Conservation (phyloP, 2,113 vertebrate genomes). For the Lanius collurio region DNA sequence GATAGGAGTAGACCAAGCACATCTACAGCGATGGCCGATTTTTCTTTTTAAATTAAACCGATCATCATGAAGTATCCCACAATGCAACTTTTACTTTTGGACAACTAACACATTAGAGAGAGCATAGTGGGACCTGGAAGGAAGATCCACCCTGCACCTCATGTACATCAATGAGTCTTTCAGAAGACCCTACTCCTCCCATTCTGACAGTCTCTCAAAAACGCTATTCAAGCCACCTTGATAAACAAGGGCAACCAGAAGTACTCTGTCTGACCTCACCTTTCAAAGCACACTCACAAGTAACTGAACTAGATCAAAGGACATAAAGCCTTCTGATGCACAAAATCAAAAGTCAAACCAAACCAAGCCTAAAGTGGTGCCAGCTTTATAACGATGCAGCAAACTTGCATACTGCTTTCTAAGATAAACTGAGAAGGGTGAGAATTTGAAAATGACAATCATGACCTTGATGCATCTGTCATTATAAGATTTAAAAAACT, state of each 20-base stretch:
- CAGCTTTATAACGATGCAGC: accelerated
- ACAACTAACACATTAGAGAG: neutral
- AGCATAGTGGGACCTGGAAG: neutral
- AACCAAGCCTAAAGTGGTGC: neutral
- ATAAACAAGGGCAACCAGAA: neutral
- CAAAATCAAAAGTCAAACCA: neutral
- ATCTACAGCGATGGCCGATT: neutral
- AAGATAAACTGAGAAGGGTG: neutral
- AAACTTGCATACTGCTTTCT: neutral
- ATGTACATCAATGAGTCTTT: neutral
- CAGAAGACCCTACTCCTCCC: neutral
- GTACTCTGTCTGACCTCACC: neutral
- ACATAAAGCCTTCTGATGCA: neutral
- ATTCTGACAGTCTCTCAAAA: neutral
- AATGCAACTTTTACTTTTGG: neutral
- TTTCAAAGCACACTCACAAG: neutral
- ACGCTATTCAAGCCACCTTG: neutral
- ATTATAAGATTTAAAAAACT: neutral
- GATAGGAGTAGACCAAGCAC: neutral
- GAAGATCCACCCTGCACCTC: neutral
- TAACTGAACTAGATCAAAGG: neutral
- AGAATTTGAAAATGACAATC: neutral
- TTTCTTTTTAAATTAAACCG: neutral
- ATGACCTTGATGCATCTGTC: neutral
- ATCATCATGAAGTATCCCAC: neutral